Conservation (phyloP, 2,888 invertebrate species). For the Terebella lapidaria region DNA sequence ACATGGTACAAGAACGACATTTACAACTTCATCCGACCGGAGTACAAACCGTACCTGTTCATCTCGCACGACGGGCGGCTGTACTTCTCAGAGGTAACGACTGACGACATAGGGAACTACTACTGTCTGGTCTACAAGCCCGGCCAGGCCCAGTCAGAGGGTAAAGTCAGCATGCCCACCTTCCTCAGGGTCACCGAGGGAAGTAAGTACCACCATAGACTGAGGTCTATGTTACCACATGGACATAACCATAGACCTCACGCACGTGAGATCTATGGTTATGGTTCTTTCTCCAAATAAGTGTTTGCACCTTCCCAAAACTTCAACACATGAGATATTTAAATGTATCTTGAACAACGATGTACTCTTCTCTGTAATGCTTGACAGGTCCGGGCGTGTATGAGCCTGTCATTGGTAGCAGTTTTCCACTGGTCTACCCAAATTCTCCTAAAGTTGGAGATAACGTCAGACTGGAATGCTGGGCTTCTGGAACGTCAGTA, state of each 20-base stretch:
- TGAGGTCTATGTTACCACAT: not conserved
- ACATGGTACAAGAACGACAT: conserved; percentile 87
- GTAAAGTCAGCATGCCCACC: conserved; percentile 35
- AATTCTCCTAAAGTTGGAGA: conserved; percentile 86
- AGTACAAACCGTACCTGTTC: conserved; percentile 72
- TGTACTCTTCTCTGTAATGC: too few relatives aligned
- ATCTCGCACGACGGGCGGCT: conserved; percentile 89
- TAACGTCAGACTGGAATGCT: conserved; percentile 85
- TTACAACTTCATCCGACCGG: conserved; percentile 89
- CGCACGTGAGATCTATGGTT: not conserved
- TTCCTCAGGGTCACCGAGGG: conserved; percentile 31
- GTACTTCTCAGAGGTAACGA: conserved; percentile 93
- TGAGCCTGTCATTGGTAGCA: conserved; percentile 76
- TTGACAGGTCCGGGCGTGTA: conserved; percentile 37
- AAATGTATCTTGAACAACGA: too few relatives aligned
- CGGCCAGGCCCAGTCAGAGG: conserved; percentile 27
- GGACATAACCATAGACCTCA: not conserved
- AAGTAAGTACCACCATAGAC: too few relatives aligned
- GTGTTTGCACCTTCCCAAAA: not conserved
- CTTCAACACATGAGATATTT: too few relatives aligned
- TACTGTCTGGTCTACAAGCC: conserved; percentile 27
- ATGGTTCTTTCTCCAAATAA: not conserved
- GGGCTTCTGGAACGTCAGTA: conserved; percentile 78
- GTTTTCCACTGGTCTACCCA: conserved; percentile 91
- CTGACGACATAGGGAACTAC: conserved; percentile 58